Base-by-base conservation (phyloP, 30 jellyfish, hydroid and myxozoan genomes). In the Hydractinia echinata region DNA sequence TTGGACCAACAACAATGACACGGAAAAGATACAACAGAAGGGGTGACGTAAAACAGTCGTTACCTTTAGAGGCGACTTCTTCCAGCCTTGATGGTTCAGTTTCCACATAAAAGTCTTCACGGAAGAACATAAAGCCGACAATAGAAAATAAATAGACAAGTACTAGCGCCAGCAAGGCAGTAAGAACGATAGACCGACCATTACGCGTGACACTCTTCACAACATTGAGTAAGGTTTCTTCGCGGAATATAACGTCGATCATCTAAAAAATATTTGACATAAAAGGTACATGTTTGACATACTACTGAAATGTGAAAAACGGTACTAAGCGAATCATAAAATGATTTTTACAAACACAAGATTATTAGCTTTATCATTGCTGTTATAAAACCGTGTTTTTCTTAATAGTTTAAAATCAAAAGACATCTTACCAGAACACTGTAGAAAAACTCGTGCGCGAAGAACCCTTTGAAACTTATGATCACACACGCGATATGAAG, bases 191-290 rank as follows among this genome's bases (percentile, higher is more conserved):
- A 4, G 99, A 95, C 16, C 97, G 95, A 62, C 95, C 96, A 72
- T 95, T 95, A 5, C 99, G 91, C 58, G 99, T 95, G 54, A 95
- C 99, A 73, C 97, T 89, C 16, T 89, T 89, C 1, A 95, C 91
- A 30, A 95, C 96, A 71, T 95, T 95, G 8, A 95, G 86, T 19
- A 95, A 66, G 4, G 99, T 95, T 72, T 89, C 99, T 84, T 88
- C 97, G 21, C 94, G 92, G 66, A 86, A 77, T 48, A 95, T 81
- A 7, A 89, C 96, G 54, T 89, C 97, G 10, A 95, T 80, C 95
- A 95, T 85, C 99, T 93, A 56, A 10, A 72, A 68, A 68, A 30
- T 60, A 14, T 13, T 60, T 2, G 1, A 60, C 1, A 13, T 13
- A 60, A 1, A 60, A 60, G n/a, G n/a, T 16, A 60, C n/a, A 60